These are phyloP conservation scores for Emys orbicularis DNA, from an alignment of 2,797 vertebrate genomes.

Conservation along the genomic window DNA sequence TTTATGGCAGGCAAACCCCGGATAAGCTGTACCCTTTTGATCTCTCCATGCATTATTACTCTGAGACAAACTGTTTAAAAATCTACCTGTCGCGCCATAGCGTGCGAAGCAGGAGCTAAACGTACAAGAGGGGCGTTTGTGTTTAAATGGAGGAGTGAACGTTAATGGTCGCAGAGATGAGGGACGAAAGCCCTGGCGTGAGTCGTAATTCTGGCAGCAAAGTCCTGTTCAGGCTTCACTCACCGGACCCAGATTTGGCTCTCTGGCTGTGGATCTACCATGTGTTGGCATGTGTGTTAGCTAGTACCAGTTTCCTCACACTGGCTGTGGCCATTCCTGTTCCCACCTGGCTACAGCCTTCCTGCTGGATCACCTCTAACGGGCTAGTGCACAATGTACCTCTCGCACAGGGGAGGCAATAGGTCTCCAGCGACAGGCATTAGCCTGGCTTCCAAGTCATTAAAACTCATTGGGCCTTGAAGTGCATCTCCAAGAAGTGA, in stretches of 20 bases:
- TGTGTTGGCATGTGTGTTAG: neutral
- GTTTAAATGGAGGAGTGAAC: slow-evolving; percentile 15
- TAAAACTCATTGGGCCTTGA: neutral
- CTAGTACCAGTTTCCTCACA: neutral
- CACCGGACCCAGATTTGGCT: neutral
- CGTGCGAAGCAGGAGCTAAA: slow-evolving; percentile 38
- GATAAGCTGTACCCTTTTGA: slow-evolving; percentile 63
- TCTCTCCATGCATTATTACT: slow-evolving; percentile 61
- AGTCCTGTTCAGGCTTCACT: neutral
- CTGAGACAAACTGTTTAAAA: slow-evolving; percentile 61
- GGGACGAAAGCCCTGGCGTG: neutral
- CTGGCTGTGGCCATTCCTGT: neutral
- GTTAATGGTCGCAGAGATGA: neutral
- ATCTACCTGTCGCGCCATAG: slow-evolving; percentile 43
- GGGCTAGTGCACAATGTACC: fast-evolving
- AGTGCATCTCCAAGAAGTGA: neutral
- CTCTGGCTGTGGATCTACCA: neutral
- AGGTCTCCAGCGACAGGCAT: neutral
- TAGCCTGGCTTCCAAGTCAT: neutral
- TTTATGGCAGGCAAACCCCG: slow-evolving; percentile 31
- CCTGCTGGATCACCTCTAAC: fast-evolving
- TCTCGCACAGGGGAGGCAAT: neutral
- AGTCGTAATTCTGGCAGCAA: neutral
- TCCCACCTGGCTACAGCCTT: neutral
- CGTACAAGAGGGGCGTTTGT: neutral